Base-by-base conservation (phyloP, 2,113 vertebrate genomes). In the Dipodomys ordii region DNA sequence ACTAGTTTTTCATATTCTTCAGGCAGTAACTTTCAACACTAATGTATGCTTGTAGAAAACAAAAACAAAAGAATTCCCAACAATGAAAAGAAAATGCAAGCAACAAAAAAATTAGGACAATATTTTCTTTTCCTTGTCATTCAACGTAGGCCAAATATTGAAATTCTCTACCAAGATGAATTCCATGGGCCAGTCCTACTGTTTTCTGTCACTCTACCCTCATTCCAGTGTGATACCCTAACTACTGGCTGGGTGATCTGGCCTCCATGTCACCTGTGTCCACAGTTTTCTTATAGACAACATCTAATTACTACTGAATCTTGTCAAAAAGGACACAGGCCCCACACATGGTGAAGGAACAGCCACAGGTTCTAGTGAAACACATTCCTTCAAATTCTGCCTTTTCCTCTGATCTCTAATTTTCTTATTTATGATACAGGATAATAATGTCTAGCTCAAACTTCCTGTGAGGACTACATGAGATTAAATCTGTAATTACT, bases 151-250 rank as follows among this genome's bases (percentile, higher is more conserved):
- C 20, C 46, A 86, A 94, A 91, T 87, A 28, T 15, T 91, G 39
- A 86, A 92, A 94, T 87, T 11, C 65, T 88, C 28, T 46, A 82
- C 30, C 62, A 57, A 83, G n/a, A n/a, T n/a, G n/a, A 94, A 91
- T 15, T 87, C 62, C 46, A 91, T 8, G 20, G 46, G 84, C 49
- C 6, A 67, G 32, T 57, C 19, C 46, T 64, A 77, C 8, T 69
- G 53, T 69, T 88, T 83, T 90, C 25, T 62, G 62, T 88, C 53
- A 72, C 23, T 88, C 25, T 77, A 60, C 18, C 19, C 22, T 67
- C 64, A 88, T n/a, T 6, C 0, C 32, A 71, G 28, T 87, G 73
- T 88, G 7, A 0, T 83, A 78, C 32, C 32, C 44, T 65, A 18
- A 12, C 30, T 92, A 28, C 12, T 62, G 18, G 53, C 15, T 4